These are phyloP conservation scores for Daphoenositta chrysoptera DNA, from an alignment of 2,113 vertebrate genomes.

Conservation along the genomic window DNA sequence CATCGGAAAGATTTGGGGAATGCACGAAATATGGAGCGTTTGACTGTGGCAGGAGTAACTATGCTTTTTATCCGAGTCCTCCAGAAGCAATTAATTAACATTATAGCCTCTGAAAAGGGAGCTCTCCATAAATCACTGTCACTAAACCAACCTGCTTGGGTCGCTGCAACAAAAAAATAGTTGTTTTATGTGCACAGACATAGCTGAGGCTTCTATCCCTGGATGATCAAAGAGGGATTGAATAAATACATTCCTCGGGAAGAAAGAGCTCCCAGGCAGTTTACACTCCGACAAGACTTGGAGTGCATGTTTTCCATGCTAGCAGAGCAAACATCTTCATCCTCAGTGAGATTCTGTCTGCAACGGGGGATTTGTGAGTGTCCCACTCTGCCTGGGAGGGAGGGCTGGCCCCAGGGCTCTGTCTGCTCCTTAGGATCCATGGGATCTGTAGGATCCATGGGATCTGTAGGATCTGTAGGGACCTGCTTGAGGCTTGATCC, in stretches of 20 bases:
- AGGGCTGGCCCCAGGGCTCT: neutral
- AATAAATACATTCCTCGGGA: neutral
- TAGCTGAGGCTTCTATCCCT: neutral
- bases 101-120: neutral
- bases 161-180: neutral
- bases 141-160: neutral
- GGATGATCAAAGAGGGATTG: neutral
- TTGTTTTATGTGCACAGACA: neutral
- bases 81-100: slow-evolving; percentile 38
- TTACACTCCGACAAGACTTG: neutral
- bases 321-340: neutral
- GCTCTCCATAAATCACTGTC: slow-evolving; percentile 4
- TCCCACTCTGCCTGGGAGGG: neutral
- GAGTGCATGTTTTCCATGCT: neutral
- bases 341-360: neutral
- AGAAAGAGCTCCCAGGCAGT: neutral
- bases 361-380: accelerated
- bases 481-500: accelerated
- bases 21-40: neutral
- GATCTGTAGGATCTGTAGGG: neutral
- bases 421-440: accelerated
- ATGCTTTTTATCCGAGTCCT: neutral
- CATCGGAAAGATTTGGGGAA: neutral
- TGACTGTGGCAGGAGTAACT: neutral
- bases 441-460: accelerated